Evolutionary conservation across 2,888 invertebrate genomes (phyloP).

Genomic region (Synanthedon vespiformis): DNA sequence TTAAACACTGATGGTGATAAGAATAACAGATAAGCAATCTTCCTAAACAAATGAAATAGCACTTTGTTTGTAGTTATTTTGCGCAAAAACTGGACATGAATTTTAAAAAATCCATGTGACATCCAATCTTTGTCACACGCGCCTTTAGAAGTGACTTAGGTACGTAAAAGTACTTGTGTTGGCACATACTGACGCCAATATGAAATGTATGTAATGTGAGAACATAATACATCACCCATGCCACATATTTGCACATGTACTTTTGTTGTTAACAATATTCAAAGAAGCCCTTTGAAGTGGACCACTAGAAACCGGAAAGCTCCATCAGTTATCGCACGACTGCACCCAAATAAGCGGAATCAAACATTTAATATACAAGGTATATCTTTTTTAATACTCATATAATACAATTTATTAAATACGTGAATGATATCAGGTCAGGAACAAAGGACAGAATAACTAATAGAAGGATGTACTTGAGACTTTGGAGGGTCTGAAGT

Average conservation of each 20-base stretch:
- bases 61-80: too few species aligned
- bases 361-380: conserved; percentile 33
- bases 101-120: too few species aligned
- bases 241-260: conserved; percentile 6
- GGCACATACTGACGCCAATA: too few species aligned
- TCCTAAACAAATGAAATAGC: too few species aligned
- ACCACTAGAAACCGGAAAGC: conserved; percentile 65
- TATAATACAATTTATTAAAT: conserved; percentile 42
- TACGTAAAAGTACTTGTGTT: too few species aligned
- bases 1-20: too few species aligned
- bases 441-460: conserved; percentile 20
- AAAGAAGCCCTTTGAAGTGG: conserved; percentile 4
- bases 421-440: conserved; percentile 22
- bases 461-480: conserved; percentile 20
- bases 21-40: too few species aligned
- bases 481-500: conserved; percentile 16
- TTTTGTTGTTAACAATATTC: conserved; percentile 3
- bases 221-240: too few species aligned
- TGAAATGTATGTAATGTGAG: too few species aligned
- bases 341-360: conserved; percentile 31
- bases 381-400: conserved; percentile 65
- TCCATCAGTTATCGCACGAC: conserved; percentile 52
- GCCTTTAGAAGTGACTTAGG: too few species aligned
- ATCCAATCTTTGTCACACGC: too few species aligned
- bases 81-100: too few species aligned